These are phyloP conservation scores for Illadopsis cleaveri DNA, from an alignment of 2,113 vertebrate species.

Conservation along the genomic window DNA sequence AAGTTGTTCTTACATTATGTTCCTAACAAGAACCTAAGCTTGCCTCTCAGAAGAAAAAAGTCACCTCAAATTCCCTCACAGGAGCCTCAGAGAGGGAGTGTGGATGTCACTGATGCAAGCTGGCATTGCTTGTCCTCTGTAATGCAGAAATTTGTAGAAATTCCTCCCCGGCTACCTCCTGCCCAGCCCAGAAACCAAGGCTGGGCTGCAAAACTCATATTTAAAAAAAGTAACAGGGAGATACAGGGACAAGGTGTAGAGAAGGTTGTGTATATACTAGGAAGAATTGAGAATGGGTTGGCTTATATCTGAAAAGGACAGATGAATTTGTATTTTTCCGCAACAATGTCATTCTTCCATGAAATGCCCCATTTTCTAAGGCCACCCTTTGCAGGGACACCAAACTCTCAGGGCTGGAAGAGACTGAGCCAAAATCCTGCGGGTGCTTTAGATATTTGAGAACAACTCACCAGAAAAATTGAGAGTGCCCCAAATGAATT, in stretches of 20 bases:
- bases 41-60: neutral
- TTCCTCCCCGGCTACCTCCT: neutral
- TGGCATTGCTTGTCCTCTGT: neutral
- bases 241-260: neutral
- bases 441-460: neutral
- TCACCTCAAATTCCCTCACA: neutral
- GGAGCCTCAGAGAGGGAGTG: accelerated
- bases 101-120: neutral
- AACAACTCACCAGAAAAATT: neutral
- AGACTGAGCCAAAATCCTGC: neutral
- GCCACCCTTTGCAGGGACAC: neutral
- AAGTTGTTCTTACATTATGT: neutral
- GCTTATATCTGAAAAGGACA: neutral
- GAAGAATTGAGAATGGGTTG: neutral
- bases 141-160: neutral
- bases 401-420: neutral
- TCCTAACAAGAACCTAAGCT: neutral
- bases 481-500: constrained; percentile 2
- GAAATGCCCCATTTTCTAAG: neutral
- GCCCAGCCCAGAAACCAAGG: neutral
- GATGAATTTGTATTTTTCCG: neutral
- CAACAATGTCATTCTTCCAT: neutral
- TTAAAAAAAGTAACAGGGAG: neutral
- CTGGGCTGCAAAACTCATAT: neutral
- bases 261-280: neutral